Conservation (phyloP, 2,113 vertebrate species). For the Larimichthys polyactis region DNA sequence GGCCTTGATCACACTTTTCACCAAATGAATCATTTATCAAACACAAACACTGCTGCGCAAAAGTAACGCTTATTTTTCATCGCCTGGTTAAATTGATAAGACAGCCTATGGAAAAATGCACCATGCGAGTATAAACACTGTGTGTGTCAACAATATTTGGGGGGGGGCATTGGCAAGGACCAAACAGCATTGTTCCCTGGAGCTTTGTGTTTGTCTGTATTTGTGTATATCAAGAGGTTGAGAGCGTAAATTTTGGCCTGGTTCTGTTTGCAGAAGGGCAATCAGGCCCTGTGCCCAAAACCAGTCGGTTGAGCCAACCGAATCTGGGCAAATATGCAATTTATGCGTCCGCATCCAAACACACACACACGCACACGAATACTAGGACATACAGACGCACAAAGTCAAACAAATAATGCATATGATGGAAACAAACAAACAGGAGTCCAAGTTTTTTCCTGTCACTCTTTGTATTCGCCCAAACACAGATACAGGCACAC, state of each 20-base stretch:
- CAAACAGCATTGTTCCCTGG: conserved; percentile 68
- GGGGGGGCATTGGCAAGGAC: conserved; percentile 68
- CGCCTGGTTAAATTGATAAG: conserved; percentile 81
- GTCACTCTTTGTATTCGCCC: conserved; percentile 50
- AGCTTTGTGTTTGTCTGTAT: conserved; percentile 72
- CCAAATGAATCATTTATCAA: conserved; percentile 83
- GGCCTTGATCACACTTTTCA: conserved; percentile 78
- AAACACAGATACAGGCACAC: conserved; percentile 32
- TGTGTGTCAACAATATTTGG: conserved; percentile 72
- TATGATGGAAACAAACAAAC: conserved; percentile 78
- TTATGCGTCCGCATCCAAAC: conserved; percentile 32
- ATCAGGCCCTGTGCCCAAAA: conserved; percentile 79
- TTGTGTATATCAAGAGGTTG: conserved; percentile 74
- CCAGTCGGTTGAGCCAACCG: conserved; percentile 73
- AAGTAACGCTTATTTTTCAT: conserved; percentile 71
- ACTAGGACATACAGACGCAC: conserved; percentile 24
- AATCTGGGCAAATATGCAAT: conserved; percentile 80
- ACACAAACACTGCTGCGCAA: conserved; percentile 75
- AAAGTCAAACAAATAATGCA: conserved; percentile 73
- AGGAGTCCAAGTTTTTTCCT: conserved; percentile 65
- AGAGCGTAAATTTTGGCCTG: conserved; percentile 76
- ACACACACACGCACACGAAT: conserved; percentile 13
- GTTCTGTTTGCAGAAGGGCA: conserved; percentile 81
- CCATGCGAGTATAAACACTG: conserved; percentile 65
- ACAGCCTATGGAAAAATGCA: conserved; percentile 71